Conservation (phyloP, 2,797 vertebrate species). For the Amniataba percoides region DNA sequence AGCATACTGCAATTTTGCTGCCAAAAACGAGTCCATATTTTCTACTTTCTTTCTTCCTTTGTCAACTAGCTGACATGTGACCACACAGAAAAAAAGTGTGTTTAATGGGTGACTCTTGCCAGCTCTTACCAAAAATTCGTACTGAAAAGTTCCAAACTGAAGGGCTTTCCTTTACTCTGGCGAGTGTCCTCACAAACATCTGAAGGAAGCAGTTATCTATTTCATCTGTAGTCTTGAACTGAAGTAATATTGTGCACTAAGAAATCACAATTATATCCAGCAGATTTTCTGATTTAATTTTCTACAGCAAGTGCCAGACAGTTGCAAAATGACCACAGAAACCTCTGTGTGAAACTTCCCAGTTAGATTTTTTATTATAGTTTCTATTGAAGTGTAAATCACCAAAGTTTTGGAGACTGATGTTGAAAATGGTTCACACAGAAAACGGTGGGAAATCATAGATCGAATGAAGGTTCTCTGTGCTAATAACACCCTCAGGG, state of each 20-base stretch:
- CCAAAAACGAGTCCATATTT: too few species aligned
- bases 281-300: not conserved
- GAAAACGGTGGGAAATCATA: too few species aligned
- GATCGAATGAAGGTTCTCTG: not conserved
- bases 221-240: not conserved
- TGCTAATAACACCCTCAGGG: not conserved
- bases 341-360: not conserved
- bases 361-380: too few species aligned
- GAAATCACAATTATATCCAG: not conserved
- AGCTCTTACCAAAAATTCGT: not conserved
- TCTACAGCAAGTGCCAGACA: not conserved
- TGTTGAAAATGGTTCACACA: too few species aligned
- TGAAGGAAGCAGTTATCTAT: not conserved
- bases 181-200: too few species aligned
- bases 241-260: not conserved
- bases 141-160: too few species aligned
- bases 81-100: not conserved
- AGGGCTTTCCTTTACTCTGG: too few species aligned
- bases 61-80: too few species aligned
- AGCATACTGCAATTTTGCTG: too few species aligned
- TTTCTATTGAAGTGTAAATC: too few species aligned
- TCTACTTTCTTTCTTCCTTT: too few species aligned
- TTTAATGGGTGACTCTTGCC: not conserved
- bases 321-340: not conserved
- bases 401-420: too few species aligned